Evolutionary conservation across 2,888 invertebrate species (phyloP), one percentile per base, ranked within the genome.

Genomic region (Anarsia innoxiella): DNA sequence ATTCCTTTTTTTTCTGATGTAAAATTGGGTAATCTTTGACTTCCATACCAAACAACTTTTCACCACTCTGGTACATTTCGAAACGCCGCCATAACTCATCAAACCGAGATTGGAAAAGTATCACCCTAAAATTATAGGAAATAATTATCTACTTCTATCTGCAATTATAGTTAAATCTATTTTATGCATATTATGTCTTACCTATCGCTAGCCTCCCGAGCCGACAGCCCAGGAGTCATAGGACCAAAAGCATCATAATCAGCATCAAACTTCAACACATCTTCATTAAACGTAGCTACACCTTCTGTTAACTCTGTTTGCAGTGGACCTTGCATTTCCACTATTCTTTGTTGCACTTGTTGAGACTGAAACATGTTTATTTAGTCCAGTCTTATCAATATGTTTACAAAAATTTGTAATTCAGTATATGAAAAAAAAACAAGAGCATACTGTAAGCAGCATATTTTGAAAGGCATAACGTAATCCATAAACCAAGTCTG

Each of bases 191-290:
- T n/a, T n/a, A n/a, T n/a, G n/a, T n/a, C 23, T 25, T 23, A 90
- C 82, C 93, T 88, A 67, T 95, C 94, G 51, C 94, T 94, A 12
- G 96, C 96, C 73, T 96, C 96, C 49, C 92, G 88, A 0, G 96
- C 94, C 1, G 91, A 78, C 15, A 96, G 87, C 1, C 94, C 95
- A 3, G 91, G 89, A 1, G 92, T 88, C 94, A 95, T 93, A 0
- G 96, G 96, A 1, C 96, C 96, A 57, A 87, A 89, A n/a, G 77
- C 56, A 10, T 91, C 91, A 59, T 90, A 94, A 53, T 93, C 93
- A 0, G 60, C 61, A 57, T 93, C 91, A 56, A 93, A 94, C 39
- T 88, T 78, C 13, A 87, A 66, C 2, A 94, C 90, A 41, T 92
- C 91, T 11, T 73, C 66, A 23, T 86, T 78, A 60, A 94, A 93